phyloP scores from a whole-genome alignment of 2,797 vertebrate species.

The Chelidonichthys spinosus region DNA sequence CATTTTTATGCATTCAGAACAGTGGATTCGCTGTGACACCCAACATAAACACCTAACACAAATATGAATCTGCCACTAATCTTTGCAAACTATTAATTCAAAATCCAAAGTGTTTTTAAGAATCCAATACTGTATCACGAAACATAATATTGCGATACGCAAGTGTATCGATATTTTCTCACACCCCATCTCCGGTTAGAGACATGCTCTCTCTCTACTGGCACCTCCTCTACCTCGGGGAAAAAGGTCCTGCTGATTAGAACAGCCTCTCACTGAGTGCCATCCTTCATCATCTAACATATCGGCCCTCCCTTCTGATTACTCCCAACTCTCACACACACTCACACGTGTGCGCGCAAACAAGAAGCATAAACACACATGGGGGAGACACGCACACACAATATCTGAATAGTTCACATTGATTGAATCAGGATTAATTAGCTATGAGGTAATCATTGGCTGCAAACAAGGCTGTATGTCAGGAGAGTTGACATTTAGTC shows the following conservation, averaged over 20 bases:
- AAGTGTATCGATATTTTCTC: background rate
- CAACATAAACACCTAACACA: background rate
- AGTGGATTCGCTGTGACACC: background rate
- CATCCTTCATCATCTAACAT: slow-evolving; percentile 78
- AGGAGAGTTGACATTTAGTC: slow-evolving; percentile 81
- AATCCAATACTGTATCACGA: background rate
- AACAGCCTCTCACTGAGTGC: slow-evolving; percentile 78
- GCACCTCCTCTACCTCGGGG: slow-evolving; percentile 62
- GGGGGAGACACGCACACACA: slow-evolving; percentile 56
- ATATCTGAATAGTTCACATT: slow-evolving; percentile 81
- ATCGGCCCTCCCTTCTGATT: slow-evolving; percentile 71
- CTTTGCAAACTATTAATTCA: background rate
- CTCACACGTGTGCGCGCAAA: slow-evolving; percentile 1
- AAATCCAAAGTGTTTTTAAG: background rate
- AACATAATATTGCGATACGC: background rate
- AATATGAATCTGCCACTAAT: background rate
- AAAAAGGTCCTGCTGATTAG: slow-evolving; percentile 84
- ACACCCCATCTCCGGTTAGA: background rate
- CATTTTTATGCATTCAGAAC: background rate
- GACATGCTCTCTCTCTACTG: slow-evolving; percentile 22
- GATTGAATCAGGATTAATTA: slow-evolving; percentile 88
- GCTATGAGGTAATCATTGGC: slow-evolving; percentile 87
- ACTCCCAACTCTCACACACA: slow-evolving; percentile 40
- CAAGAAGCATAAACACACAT: slow-evolving; percentile 12
- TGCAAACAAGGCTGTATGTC: slow-evolving; percentile 81